A percentile compares a stretch with the other conserved stretches of the same genome.
Conservation (phyloP, 2,888 invertebrate species). For the Chaitophorus viminalis region DNA sequence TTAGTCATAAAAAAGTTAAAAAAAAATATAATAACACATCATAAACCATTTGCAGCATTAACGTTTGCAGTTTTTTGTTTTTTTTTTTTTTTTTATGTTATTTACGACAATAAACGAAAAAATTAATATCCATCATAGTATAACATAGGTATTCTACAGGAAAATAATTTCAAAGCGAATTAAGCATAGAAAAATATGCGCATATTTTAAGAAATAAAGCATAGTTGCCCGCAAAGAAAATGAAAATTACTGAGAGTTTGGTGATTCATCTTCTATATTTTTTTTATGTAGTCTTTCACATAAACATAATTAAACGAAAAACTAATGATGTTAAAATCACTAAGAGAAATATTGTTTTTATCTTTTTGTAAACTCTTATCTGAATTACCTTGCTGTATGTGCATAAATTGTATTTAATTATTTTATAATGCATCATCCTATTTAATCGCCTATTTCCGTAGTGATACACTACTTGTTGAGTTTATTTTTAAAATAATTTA, state of each 20-base stretch:
- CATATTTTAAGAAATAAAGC: neutral
- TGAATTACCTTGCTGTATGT: neutral
- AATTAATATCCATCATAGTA: too few species aligned
- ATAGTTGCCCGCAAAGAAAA: neutral
- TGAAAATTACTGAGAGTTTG: neutral
- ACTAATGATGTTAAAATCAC: neutral
- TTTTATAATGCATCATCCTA: too few species aligned
- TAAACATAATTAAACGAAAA: constrained; percentile 17
- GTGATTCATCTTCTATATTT: constrained; percentile 7
- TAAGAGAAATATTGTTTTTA: neutral
- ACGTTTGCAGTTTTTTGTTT: too few species aligned
- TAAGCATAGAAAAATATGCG: neutral
- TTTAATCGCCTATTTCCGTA: too few species aligned
- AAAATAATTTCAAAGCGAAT: neutral
- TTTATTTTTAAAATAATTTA: too few species aligned
- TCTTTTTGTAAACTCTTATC: neutral
- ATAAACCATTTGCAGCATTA: too few species aligned
- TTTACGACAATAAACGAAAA: too few species aligned
- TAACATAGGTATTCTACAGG: neutral
- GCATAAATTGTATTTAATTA: too few species aligned
- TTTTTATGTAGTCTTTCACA: neutral
- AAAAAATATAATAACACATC: too few species aligned
- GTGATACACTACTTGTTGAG: too few species aligned
- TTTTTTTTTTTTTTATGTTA: too few species aligned
- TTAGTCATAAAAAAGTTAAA: too few species aligned